A percentile compares a stretch with the other conserved stretches of the same genome.
phyloP scores from a whole-genome alignment of 35 echinoderm and acorn worm species.

The Strongylocentrotus purpuratus region DNA sequence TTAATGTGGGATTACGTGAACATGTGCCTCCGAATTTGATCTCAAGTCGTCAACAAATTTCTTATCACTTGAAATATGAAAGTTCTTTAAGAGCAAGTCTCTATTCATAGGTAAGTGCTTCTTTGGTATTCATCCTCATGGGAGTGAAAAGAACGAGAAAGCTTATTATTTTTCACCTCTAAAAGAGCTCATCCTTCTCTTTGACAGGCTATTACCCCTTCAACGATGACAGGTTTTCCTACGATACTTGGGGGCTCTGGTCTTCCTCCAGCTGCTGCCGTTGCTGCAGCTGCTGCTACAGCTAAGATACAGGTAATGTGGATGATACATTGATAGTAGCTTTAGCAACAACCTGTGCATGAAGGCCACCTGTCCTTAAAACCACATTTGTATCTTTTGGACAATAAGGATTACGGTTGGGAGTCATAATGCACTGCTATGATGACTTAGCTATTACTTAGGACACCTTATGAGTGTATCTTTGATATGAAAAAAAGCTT shows the following conservation, averaged over 20 bases:
- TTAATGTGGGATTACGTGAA: too few species aligned
- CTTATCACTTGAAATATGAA: too few species aligned
- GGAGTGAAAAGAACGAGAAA: too few species aligned
- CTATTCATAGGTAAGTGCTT: too few species aligned
- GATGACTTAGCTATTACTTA: not conserved
- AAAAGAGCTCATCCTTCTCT: not conserved
- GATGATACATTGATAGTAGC: not conserved
- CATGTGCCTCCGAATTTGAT: too few species aligned
- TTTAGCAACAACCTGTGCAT: too few species aligned
- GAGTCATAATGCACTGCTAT: not conserved
- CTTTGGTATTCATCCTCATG: too few species aligned
- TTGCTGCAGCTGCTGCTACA: conserved; percentile 95
- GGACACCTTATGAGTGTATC: conserved; percentile 26
- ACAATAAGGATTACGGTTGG: not conserved
- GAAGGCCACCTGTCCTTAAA: too few species aligned
- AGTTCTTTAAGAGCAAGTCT: too few species aligned
- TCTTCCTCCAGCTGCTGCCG: conserved; percentile 94
- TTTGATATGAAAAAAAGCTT: not conserved
- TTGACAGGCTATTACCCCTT: conserved; percentile 81
- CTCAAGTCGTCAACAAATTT: too few species aligned
- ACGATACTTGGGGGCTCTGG: conserved; percentile 63
- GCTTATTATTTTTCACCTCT: too few species aligned
- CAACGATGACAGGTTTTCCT: conserved; percentile 45
- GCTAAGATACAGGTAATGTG: conserved; percentile 91
- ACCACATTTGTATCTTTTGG: too few species aligned